Evolutionary conservation across 2,888 invertebrate genomes (phyloP), one percentile per base, ranked within the genome.

Genomic region (Oeneis ivallda): DNA sequence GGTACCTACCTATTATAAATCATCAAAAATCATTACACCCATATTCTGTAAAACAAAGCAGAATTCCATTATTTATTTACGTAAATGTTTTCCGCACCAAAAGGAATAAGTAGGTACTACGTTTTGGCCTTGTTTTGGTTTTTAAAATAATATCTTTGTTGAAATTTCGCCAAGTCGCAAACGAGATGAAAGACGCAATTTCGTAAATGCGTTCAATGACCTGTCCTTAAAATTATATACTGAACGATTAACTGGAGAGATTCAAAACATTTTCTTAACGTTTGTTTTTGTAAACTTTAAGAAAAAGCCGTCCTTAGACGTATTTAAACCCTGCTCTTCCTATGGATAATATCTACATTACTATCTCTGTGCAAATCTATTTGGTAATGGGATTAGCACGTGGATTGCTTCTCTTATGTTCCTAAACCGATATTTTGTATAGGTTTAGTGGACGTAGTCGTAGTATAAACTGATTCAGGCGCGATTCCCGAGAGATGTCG

Each of bases 101-200:
- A 74, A 71, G 73, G 74, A 68, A 37, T 37, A 37, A 37, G 37
- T 37, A 9, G 66, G 10, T 8, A 39, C 19, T 45, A 65, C 64
- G 62, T 67, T 73, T 72, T 74, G 72, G 62, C 70, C 70, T 64
- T 61, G 69, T 68, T 74, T 75, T 69, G 64, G 66, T 68, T 67
- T 72, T 74, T 75, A 76, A 75, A n/a, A n/a, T n/a, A n/a, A 73
- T 68, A 72, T 69, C 54, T 58, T 76, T 72, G 66, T 85, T 86
- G 86, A 83, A 76, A 75, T 75, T 67, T 67, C 62, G 86, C 86
- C 86, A 87, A 70, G 74, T 76, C 69, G 74, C 70, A 70, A 66
- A 70, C 64, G 71, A 71, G 72, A 70, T 69, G 74, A 75, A 75
- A 76, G 72, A 71, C 72, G 75, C 72, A 71, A 34, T 58, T 47